These are phyloP conservation scores for Mesorhabditis spiculigera DNA, from an alignment of 2,888 invertebrate species.

Conservation along the genomic window DNA sequence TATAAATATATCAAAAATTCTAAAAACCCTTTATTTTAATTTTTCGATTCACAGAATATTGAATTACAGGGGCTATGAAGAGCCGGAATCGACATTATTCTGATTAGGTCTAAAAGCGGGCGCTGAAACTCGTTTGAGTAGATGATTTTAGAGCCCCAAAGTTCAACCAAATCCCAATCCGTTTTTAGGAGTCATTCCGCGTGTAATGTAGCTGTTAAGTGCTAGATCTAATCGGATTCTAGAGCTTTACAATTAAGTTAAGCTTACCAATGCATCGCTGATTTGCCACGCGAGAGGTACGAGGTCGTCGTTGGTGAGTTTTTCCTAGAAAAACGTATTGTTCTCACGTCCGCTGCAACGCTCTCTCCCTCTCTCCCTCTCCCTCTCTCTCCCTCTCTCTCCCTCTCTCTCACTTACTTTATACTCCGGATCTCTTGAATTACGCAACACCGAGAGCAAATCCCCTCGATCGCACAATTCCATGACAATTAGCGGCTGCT, in stretches of 20 bases:
- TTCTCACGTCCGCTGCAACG: no score
- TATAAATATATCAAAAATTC: not conserved
- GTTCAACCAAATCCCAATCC: not conserved
- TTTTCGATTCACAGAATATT: not conserved
- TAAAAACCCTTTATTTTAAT: not conserved
- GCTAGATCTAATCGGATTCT: no score
- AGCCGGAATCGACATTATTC: no score
- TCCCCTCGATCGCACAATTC: not conserved
- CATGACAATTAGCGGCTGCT: not conserved
- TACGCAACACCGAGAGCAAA: not conserved
- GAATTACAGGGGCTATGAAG: not conserved
- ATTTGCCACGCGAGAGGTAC: not conserved
- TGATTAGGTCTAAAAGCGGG: no score
- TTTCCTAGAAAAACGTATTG: no score
- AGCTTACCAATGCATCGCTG: not conserved
- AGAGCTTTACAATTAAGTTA: no score
- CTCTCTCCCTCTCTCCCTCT: no score
- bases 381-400: no score
- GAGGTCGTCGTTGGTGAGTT: not conserved
- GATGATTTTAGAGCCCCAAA: not conserved
- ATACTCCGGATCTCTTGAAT: not conserved
- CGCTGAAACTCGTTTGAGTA: not conserved
- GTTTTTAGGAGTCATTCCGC: no score
- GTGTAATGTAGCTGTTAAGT: no score
- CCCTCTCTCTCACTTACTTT: not conserved